Evolutionary conservation across 1,140 invertebrate species (phyloP), one percentile per base, ranked within the genome.

Genomic region (Drosophila pectinifera): DNA sequence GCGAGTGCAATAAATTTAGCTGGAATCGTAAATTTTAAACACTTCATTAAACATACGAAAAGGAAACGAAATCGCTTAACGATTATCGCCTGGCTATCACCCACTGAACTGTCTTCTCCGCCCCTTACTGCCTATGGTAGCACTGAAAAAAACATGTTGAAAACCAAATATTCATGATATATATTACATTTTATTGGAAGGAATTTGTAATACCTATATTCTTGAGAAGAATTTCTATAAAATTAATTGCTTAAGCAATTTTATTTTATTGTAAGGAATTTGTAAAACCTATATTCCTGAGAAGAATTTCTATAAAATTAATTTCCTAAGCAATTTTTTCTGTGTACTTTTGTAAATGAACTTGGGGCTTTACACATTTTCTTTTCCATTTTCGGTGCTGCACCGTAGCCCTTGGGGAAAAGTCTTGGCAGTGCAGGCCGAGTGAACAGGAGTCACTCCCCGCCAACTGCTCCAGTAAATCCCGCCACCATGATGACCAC

Each of bases 11-110:
- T 81, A 81, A 81, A 81, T 81, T 81, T 77, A 42, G 55, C 67
- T 61, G 28, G 63, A 81, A 63, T 83, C 80, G 80, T 83, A 79
- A 78, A 83, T 83, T 83, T 83, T 79, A 83, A 83, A 83, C 80
- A 83, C 80, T 83, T 83, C 80, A 83, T 83, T 83, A 79, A 83
- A 83, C 80, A 53, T 57, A 41, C 59, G 53, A 54, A 61, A 78
- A 63, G 56, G 57, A 73, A 64, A 51, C 64, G 69, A 72, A 83
- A 83, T 83, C 80, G 80, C 64, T 83, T 83, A 83, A 83, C 80
- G 80, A 83, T 83, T 83, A 83, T 83, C 75, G 75, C 65, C 53
- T n/a, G 36, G 62, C 57, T 41, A 42, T 31, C 67, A 46, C 63
- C 48, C 64, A 49, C 64, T 68, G 45, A 46, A 18, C 13, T 49